Conservation (phyloP, 1,140 invertebrate species). For the Trinorchestia longiramus region DNA sequence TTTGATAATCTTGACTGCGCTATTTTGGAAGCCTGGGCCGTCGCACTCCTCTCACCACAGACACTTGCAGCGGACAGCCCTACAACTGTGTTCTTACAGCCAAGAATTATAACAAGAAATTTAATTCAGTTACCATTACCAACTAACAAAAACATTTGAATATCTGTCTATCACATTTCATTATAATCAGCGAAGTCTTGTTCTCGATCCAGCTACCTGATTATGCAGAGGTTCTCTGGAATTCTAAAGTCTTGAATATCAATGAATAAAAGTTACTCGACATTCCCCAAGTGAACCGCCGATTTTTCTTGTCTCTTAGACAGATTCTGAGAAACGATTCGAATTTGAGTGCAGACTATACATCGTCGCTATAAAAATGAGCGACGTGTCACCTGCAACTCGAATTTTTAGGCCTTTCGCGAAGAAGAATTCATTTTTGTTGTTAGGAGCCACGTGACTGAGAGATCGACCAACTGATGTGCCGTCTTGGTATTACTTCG, state of each 20-base stretch:
- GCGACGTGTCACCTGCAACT: neutral
- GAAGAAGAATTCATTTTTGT: neutral
- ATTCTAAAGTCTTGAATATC: neutral
- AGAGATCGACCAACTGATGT: neutral
- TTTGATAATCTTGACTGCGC: neutral
- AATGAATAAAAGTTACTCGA: neutral
- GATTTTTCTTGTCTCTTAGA: neutral
- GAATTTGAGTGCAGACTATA: neutral
- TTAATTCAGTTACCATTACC: no score
- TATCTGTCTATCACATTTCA: neutral
- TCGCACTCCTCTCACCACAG: neutral
- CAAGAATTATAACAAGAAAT: no score
- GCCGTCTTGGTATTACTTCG: neutral
- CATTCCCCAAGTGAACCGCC: neutral
- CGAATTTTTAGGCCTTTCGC: neutral
- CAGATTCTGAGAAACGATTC: constrained; percentile 7
- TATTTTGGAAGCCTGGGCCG: neutral
- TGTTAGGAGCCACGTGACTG: neutral
- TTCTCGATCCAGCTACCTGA: neutral
- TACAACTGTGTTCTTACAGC: no score
- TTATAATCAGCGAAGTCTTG: neutral
- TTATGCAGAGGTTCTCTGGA: neutral
- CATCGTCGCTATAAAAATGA: neutral
- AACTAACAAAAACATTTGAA: no score
- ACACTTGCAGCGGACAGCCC: neutral